A percentile compares a stretch with the other conserved stretches of the same genome.
Evolutionary conservation across 2,113 vertebrate genomes (phyloP).

Genomic region (Pristiophorus japonicus): DNA sequence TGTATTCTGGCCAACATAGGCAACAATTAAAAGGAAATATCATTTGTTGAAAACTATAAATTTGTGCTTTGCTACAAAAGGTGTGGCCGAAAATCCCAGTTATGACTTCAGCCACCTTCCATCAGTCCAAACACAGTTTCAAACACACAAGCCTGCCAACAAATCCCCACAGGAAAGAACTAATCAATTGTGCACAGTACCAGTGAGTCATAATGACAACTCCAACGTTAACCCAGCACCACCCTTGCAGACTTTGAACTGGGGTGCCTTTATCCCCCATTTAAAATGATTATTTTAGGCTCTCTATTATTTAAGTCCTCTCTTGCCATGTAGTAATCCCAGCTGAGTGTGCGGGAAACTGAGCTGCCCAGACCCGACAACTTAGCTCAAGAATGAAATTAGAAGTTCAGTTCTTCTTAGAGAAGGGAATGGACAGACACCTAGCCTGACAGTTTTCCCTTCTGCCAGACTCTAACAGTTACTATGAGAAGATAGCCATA

Average conservation of each 20-base stretch:
- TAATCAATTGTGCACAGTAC: background rate
- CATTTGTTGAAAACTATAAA: background rate
- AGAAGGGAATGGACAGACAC: background rate
- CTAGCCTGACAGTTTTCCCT: too few species aligned
- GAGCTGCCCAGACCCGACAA: background rate
- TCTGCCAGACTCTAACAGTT: too few species aligned
- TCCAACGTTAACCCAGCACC: background rate
- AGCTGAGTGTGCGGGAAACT: background rate
- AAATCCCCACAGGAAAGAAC: background rate
- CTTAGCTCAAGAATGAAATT: background rate
- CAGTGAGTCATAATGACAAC: background rate
- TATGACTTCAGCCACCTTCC: background rate
- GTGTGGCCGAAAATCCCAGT: background rate
- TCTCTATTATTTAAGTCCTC: background rate
- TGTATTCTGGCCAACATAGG: background rate
- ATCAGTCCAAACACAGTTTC: background rate
- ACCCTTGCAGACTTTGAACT: background rate
- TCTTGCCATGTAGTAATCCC: background rate
- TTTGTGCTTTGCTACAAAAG: background rate
- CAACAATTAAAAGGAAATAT: background rate
- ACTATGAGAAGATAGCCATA: too few species aligned
- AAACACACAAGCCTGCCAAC: background rate
- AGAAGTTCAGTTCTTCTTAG: background rate
- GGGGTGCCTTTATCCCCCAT: background rate
- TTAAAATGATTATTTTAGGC: background rate